Percentiles rank a stretch among this genome's conserved stretches.
Conservation (phyloP, 1,140 invertebrate species). For the Cecropterus lyciades region DNA sequence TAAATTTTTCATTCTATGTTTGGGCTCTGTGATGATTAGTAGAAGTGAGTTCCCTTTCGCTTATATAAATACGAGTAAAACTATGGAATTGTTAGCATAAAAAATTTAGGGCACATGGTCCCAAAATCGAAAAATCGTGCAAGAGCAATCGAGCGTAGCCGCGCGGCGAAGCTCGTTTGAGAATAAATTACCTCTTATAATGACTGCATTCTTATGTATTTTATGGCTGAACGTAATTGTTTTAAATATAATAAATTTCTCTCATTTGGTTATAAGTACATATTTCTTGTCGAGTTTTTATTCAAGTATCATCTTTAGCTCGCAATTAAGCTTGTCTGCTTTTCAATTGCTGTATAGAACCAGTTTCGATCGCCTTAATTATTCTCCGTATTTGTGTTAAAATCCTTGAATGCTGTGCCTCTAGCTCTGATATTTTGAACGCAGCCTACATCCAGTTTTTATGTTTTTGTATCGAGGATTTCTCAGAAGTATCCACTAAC, state of each 20-base stretch:
- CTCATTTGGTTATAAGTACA: conserved; percentile 7
- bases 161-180: background rate
- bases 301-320: conserved; percentile 25
- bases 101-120: too few species aligned
- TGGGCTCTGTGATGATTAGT: too few species aligned
- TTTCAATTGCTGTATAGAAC: conserved; percentile 26
- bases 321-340: conserved; percentile 26
- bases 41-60: too few species aligned
- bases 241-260: conserved; percentile 13
- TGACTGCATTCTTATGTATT: background rate
- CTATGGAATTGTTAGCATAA: too few species aligned
- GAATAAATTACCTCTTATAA: conserved; percentile 1
- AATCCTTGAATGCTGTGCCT: conserved; percentile 23
- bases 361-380: conserved; percentile 25
- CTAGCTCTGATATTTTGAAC: conserved; percentile 31
- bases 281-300: conserved; percentile 16
- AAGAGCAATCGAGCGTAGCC: too few species aligned
- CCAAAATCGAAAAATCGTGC: too few species aligned
- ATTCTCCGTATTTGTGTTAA: conserved; percentile 34
- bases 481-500: conserved; percentile 25
- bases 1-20: too few species aligned
- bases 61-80: too few species aligned
- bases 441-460: conserved; percentile 34
- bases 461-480: conserved; percentile 19
- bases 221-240: background rate